Evolutionary conservation across 1,140 invertebrate genomes (phyloP).

Genomic region (Oreohelix idahoensis): DNA sequence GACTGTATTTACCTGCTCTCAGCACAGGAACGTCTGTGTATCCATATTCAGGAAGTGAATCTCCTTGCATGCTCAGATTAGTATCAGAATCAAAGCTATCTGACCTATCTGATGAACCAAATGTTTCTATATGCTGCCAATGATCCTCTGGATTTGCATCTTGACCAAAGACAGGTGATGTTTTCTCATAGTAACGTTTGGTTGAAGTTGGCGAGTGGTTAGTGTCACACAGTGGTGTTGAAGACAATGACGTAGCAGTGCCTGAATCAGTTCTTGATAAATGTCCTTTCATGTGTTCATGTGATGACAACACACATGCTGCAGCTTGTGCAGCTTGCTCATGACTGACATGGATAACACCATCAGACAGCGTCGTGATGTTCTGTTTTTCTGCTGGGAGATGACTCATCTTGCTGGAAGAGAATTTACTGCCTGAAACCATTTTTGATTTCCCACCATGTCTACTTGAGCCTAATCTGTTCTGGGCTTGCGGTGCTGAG

Average conservation of each 20-base stretch:
- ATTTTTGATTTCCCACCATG: neutral
- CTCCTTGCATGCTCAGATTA: neutral
- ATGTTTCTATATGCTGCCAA: constrained; percentile 27
- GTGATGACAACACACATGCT: neutral
- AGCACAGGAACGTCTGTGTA: neutral
- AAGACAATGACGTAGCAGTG: neutral
- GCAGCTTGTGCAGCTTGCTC: neutral
- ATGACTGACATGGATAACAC: neutral
- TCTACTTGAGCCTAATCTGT: neutral
- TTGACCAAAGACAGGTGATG: neutral
- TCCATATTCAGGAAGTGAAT: neutral
- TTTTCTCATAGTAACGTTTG: neutral
- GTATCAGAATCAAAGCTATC: neutral
- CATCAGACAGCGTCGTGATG: neutral
- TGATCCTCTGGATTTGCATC: constrained; percentile 14
- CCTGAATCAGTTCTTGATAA: neutral
- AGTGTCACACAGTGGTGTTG: neutral
- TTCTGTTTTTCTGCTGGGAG: neutral
- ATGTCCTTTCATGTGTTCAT: neutral
- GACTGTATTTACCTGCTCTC: neutral
- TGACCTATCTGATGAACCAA: neutral
- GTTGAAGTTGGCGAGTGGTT: neutral
- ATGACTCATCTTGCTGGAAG: neutral
- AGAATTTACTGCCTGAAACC: neutral
- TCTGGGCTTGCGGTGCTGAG: neutral